Base-by-base conservation (phyloP, 2,113 vertebrate species). In the Felis chaus region DNA sequence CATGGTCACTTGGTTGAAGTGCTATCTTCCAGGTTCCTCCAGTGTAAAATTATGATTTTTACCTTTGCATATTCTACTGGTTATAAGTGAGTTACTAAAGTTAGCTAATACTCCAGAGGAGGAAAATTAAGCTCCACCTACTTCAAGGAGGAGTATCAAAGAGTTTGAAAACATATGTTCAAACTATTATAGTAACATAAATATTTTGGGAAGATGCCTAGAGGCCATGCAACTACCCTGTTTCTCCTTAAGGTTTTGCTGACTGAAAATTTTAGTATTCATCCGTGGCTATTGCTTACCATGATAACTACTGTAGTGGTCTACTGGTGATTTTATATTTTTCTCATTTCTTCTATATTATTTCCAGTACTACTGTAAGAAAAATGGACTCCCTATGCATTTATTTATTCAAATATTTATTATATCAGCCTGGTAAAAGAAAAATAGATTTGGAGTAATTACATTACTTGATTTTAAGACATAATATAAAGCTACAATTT, bases 371-470 rank as follows among this genome's bases (percentile, higher is more conserved):
- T 92, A 94, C 5, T 50, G 0, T 57, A 91, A 16, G 27, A 25
- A 57, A 66, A 36, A n/a, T 94, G 74, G 86, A 57, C 29, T 41
- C 7, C 6, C 39, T 48, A 12, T 82, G 7, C 1, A 78, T 55
- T 48, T 41, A 93, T 33, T 97, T 89, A 96, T 71, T 93, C 11
- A 78, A 86, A 73, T 29, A 89, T 66, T 87, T 82, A 45, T 81
- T 76, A 23, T 83, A n/a, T 14, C 6, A 93, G 15, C n/a, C 13
- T 48, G 7, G 50, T 50, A 73, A 55, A 45, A 45, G 36, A 88
- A 80, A 53, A 96, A n/a, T 89, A 76, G 3, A 66, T 73, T 66
- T 92, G 13, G 14, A 89, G 10, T 23, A 86, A 78, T 87, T 2
- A 63, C 0, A 27, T 76, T 45, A 55, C 11, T 87, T 81, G 57